These are phyloP conservation scores for Synanthedon tipuliformis DNA, from an alignment of 2,888 invertebrate species.

Conservation along the genomic window DNA sequence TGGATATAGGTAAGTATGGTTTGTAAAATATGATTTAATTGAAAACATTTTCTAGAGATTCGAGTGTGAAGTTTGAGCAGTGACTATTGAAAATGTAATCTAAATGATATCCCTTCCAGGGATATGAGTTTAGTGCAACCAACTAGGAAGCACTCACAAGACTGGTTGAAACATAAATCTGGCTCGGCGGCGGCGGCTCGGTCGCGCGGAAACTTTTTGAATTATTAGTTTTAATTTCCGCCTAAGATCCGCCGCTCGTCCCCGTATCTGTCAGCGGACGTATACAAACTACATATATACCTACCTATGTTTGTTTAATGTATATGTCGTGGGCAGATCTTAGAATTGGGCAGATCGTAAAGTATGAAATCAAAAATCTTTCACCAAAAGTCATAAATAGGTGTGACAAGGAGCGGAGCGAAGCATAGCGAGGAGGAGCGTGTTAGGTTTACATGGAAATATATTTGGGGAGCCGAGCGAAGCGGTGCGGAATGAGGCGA, in stretches of 20 bases:
- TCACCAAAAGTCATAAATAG: too few relatives aligned
- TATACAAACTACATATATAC: constrained; percentile 20
- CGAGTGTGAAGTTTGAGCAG: neutral
- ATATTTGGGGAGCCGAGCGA: too few relatives aligned
- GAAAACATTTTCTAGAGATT: too few relatives aligned
- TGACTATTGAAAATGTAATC: neutral
- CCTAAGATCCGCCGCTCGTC: constrained; percentile 61
- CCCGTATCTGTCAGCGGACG: constrained; percentile 61
- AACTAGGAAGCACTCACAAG: constrained; percentile 54
- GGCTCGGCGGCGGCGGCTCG: constrained; percentile 57
- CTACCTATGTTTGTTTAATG: constrained; percentile 6
- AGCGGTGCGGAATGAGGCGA: too few relatives aligned
- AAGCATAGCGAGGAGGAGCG: too few relatives aligned
- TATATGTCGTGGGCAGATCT: too few relatives aligned
- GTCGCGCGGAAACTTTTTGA: constrained; percentile 70
- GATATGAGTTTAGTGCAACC: constrained; percentile 9
- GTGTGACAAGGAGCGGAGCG: too few relatives aligned
- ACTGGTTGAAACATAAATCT: constrained; percentile 64
- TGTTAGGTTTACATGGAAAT: too few relatives aligned
- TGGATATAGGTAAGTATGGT: too few relatives aligned
- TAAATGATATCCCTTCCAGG: neutral
- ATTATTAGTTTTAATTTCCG: constrained; percentile 73
- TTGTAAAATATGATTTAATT: too few relatives aligned
- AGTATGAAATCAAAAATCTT: too few relatives aligned
- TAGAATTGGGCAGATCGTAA: too few relatives aligned